A percentile compares a stretch with the other conserved stretches of the same genome.
phyloP scores from a whole-genome alignment of 2,888 invertebrate genomes.

The Dynastes tityus region DNA sequence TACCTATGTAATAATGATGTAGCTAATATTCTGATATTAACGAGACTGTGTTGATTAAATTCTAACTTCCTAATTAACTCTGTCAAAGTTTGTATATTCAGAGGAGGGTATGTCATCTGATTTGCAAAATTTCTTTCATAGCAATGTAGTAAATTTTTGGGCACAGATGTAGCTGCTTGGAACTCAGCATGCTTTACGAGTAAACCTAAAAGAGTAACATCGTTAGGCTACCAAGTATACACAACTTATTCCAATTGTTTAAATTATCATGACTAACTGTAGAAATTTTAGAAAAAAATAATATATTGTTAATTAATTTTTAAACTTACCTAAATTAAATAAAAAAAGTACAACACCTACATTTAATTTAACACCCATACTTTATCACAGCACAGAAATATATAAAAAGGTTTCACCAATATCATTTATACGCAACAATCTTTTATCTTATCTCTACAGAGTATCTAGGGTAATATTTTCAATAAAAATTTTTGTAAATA shows the following conservation, averaged over 20 bases:
- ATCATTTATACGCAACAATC: not conserved
- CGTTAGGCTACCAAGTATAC: conserved; percentile 34
- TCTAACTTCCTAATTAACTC: conserved; percentile 79
- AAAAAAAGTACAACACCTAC: not conserved
- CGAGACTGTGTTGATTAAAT: conserved; percentile 70
- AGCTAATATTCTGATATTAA: conserved; percentile 74
- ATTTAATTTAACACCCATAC: conserved; percentile 15
- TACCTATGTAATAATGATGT: conserved; percentile 76
- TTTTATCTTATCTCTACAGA: not conserved
- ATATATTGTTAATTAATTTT: not conserved
- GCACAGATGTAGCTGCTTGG: conserved; percentile 50
- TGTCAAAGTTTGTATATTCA: conserved; percentile 75
- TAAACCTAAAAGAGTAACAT: conserved; percentile 36
- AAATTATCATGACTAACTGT: no score
- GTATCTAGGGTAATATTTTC: not conserved
- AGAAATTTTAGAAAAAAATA: no score
- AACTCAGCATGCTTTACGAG: conserved; percentile 21
- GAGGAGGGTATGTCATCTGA: conserved; percentile 70
- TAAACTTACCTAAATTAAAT: conserved; percentile 21
- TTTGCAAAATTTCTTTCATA: conserved; percentile 51
- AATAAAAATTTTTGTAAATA: no score
- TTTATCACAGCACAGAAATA: conserved; percentile 4
- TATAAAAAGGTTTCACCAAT: not conserved
- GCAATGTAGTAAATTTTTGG: conserved; percentile 50
- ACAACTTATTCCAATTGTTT: not conserved